Percentiles rank a stretch among this genome's conserved stretches.
phyloP scores from a whole-genome alignment of 2,113 vertebrate genomes.

The Campylomormyrus numenius region DNA sequence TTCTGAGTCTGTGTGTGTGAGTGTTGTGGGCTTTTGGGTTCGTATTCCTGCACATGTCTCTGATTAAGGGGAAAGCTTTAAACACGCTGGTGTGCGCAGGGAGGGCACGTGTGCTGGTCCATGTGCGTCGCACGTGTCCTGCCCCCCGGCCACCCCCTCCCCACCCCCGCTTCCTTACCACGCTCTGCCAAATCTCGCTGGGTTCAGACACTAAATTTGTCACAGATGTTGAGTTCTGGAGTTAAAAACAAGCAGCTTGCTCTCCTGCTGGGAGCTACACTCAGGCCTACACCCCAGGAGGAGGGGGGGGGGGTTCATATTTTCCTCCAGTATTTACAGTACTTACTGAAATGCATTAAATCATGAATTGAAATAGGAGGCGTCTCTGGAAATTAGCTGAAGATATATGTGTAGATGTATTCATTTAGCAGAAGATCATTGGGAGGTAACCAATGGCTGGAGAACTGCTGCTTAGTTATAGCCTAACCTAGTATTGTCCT shows the following conservation, averaged over 20 bases:
- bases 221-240: neutral
- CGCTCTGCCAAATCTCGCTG: conserved; percentile 1
- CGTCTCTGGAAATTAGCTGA: neutral
- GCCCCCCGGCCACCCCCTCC: neutral
- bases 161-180: neutral
- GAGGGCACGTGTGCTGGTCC: neutral
- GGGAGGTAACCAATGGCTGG: neutral
- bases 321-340: neutral
- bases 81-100: neutral
- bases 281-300: neutral
- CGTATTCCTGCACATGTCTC: neutral
- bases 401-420: neutral
- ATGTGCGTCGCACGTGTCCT: conserved; percentile 1
- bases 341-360: neutral
- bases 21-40: neutral
- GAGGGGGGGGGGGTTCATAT: neutral
- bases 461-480: neutral
- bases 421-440: neutral
- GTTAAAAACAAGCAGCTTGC: neutral
- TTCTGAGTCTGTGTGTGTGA: neutral
- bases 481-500: neutral
- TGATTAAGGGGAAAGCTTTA: neutral
- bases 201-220: conserved; percentile 1
- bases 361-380: neutral
- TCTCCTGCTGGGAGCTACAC: neutral